Evolutionary conservation across 2,797 vertebrate species (phyloP).

Genomic region (Rhyacichthys aspro): DNA sequence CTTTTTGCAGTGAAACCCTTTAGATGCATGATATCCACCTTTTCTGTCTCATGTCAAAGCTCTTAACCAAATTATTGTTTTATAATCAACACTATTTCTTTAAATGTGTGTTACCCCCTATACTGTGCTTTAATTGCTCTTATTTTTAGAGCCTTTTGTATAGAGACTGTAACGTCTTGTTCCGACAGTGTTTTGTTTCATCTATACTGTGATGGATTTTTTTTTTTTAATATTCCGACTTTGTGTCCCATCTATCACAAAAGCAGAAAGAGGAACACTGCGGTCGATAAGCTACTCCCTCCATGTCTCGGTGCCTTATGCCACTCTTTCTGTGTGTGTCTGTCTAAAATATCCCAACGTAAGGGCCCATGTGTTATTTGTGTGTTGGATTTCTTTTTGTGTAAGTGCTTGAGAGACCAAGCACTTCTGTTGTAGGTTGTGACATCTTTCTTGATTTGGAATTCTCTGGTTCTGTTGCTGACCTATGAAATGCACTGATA

Average conservation of each 20-base stretch:
- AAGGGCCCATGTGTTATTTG: constrained; percentile 33
- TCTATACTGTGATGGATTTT: background rate
- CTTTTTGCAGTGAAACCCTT: constrained; percentile 1
- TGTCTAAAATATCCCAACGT: constrained; percentile 52
- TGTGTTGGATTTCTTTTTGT: constrained; percentile 10
- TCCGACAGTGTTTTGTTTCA: constrained; percentile 7
- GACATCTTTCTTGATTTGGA: constrained; percentile 60
- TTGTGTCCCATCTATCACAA: constrained; percentile 9
- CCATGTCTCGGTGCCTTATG: constrained; percentile 67
- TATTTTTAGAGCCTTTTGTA: constrained; percentile 47
- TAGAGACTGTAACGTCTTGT: constrained; percentile 6
- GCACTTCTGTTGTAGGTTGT: constrained; percentile 35
- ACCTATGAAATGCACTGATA: constrained; percentile 91
- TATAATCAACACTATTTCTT: constrained; percentile 52
- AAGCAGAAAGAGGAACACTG: constrained; percentile 20
- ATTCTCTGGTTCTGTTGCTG: constrained; percentile 77
- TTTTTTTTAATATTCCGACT: background rate
- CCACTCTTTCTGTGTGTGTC: constrained; percentile 73
- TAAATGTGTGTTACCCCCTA: constrained; percentile 20
- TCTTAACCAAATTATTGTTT: constrained; percentile 69
- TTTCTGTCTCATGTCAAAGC: constrained; percentile 49
- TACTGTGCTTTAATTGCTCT: constrained; percentile 34
- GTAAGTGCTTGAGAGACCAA: constrained; percentile 15
- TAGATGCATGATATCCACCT: constrained; percentile 39
- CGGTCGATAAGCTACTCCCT: constrained; percentile 81